phyloP scores from a whole-genome alignment of 2,888 invertebrate species.

The Ophion obscuratus region DNA sequence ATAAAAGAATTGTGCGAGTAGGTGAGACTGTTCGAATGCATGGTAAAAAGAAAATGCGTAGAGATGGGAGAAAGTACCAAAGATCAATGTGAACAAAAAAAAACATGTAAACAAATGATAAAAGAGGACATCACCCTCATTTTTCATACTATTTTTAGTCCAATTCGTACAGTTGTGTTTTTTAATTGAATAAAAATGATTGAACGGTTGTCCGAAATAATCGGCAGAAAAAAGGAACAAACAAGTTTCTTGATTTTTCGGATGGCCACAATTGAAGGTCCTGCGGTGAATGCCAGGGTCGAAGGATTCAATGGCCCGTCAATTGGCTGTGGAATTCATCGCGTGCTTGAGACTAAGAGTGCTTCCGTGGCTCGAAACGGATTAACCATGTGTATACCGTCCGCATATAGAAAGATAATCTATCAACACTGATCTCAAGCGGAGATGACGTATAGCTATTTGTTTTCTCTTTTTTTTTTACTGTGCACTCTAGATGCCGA shows the following conservation, averaged over 20 bases:
- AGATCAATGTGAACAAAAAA: too few species aligned
- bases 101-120: too few species aligned
- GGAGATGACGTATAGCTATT: neutral
- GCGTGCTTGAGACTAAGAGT: conserved; percentile 1
- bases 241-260: neutral
- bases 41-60: too few species aligned
- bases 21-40: too few species aligned
- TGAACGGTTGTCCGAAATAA: neutral
- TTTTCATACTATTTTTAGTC: too few species aligned
- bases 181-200: too few species aligned
- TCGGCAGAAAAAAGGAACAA: neutral
- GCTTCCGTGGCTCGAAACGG: conserved; percentile 1
- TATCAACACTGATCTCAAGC: conserved; percentile 25
- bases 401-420: conserved; percentile 27
- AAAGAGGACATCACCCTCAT: too few species aligned
- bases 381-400: conserved; percentile 48
- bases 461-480: neutral
- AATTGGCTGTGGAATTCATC: neutral
- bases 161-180: too few species aligned
- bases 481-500: too few species aligned
- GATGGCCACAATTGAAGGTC: neutral
- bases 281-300: neutral
- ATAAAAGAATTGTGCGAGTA: too few species aligned
- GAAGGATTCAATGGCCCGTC: neutral
- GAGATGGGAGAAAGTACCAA: too few species aligned